Percentiles rank a stretch among this genome's conserved stretches.
These are phyloP conservation scores for Etheostoma perlongum DNA, from an alignment of 2,797 vertebrate genomes.

Conservation along the genomic window DNA sequence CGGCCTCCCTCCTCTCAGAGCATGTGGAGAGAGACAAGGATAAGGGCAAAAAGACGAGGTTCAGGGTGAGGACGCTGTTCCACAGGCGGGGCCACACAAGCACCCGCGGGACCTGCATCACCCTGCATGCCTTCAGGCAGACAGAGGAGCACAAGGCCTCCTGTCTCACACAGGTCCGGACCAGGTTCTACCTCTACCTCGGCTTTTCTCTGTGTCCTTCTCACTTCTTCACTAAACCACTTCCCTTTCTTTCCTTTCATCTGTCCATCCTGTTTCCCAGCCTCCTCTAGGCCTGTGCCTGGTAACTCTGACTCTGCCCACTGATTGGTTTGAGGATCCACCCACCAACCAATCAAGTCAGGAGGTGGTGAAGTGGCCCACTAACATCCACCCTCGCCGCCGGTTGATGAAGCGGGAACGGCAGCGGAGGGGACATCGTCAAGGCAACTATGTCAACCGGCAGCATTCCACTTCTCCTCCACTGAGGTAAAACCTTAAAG, in stretches of 20 bases:
- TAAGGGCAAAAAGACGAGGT: constrained; percentile 44
- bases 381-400: constrained; percentile 21
- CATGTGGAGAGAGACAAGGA: constrained; percentile 65
- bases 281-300: constrained; percentile 79
- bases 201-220: neutral
- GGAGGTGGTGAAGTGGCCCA: constrained; percentile 32
- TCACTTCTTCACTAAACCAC: neutral
- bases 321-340: constrained; percentile 70
- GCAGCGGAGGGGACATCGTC: constrained; percentile 2
- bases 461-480: neutral
- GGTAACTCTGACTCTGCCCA: constrained; percentile 74
- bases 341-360: constrained; percentile 36
- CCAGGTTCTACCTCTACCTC: neutral
- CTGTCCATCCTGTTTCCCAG: constrained; percentile 57
- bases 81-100: constrained; percentile 63
- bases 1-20: constrained; percentile 79
- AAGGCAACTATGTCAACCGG: neutral
- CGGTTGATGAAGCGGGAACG: constrained; percentile 18
- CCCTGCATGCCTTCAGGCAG: constrained; percentile 82
- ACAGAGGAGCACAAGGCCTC: constrained; percentile 80
- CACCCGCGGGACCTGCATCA: constrained; percentile 68
- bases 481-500: constrained; percentile 34
- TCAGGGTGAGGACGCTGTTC: constrained; percentile 77
- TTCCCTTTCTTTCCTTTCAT: neutral
- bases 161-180: constrained; percentile 79